phyloP scores from a whole-genome alignment of 2,113 vertebrate genomes.

The Gadus chalcogrammus region DNA sequence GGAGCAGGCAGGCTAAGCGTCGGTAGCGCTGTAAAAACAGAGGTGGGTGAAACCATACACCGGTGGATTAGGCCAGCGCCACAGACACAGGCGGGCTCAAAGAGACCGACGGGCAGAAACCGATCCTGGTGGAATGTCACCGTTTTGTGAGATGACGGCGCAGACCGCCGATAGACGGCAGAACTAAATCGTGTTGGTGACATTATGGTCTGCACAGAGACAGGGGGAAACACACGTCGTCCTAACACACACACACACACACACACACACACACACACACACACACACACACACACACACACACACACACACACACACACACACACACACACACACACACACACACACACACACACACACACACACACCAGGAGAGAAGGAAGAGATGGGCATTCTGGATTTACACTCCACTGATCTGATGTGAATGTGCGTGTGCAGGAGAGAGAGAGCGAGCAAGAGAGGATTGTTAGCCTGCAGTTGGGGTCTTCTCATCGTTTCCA shows the following conservation, averaged over 20 bases:
- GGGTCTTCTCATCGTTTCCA: slow-evolving; percentile 45
- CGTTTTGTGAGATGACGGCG: slow-evolving; percentile 9
- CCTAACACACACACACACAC: too few species aligned
- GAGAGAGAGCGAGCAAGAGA: slow-evolving; percentile 2
- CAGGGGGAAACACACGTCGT: too few species aligned
- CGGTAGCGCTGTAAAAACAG: slow-evolving; percentile 45
- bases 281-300: too few species aligned
- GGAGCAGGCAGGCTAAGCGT: slow-evolving; percentile 24
- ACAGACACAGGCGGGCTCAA: slow-evolving; percentile 48
- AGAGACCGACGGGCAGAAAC: slow-evolving; percentile 40
- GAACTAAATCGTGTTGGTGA: too few species aligned
- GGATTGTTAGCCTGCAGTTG: slow-evolving; percentile 58
- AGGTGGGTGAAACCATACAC: slow-evolving; percentile 65
- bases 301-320: slow-evolving; percentile 2
- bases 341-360: too few species aligned
- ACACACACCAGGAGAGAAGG: too few species aligned
- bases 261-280: too few species aligned
- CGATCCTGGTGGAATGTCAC: slow-evolving; percentile 44
- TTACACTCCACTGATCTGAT: too few species aligned
- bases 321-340: slow-evolving; percentile 13
- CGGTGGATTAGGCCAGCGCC: slow-evolving; percentile 50
- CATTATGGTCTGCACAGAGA: too few species aligned
- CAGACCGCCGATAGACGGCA: background rate
- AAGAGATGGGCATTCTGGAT: too few species aligned
- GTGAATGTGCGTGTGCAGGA: slow-evolving; percentile 1